Percentiles rank a stretch among this genome's conserved stretches.
phyloP scores from a whole-genome alignment of 2,113 vertebrate species.

The Sakesphorus luctuosus region DNA sequence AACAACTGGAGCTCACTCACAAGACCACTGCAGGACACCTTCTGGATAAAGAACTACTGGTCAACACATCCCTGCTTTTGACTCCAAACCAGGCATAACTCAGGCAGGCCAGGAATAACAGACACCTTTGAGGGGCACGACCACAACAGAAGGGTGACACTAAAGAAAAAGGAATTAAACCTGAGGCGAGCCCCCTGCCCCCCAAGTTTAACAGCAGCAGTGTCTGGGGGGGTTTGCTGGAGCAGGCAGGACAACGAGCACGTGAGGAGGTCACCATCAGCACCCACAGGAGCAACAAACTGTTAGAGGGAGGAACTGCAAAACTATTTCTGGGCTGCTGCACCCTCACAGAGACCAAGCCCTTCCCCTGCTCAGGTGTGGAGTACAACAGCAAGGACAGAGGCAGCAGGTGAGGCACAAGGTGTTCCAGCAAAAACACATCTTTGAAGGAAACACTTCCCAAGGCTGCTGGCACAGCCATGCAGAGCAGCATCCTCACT shows the following conservation, averaged over 20 bases:
- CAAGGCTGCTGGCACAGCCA: accelerated
- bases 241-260: not conserved
- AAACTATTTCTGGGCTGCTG: not conserved
- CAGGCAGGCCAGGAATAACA: not conserved
- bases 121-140: not conserved
- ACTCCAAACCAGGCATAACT: not conserved
- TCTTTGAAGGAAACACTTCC: not conserved
- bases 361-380: not conserved
- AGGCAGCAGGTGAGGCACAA: accelerated
- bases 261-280: not conserved
- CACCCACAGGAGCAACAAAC: not conserved
- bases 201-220: not conserved
- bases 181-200: accelerated
- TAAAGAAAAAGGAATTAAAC: not conserved
- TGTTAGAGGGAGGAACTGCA: not conserved
- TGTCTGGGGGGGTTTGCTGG: not conserved
- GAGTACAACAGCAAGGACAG: not conserved
- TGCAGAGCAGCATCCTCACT: accelerated
- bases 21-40: not conserved
- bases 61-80: not conserved
- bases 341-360: not conserved
- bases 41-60: not conserved
- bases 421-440: not conserved
- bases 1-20: not conserved
- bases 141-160: not conserved